These are phyloP conservation scores for Pseudorectes ferrugineus DNA, from an alignment of 2,113 vertebrate species.

Conservation along the genomic window DNA sequence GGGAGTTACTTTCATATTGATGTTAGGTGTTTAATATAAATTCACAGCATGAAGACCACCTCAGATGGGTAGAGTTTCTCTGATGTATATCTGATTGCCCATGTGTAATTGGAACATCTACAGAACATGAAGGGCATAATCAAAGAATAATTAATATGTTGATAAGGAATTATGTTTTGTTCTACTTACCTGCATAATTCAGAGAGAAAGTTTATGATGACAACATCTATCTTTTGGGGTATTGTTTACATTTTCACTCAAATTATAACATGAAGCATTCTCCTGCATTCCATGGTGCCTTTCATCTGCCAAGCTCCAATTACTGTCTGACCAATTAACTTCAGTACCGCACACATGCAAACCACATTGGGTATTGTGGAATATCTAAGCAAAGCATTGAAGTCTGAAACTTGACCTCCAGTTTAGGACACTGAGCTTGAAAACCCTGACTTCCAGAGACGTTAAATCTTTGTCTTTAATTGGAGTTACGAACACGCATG, in stretches of 20 bases:
- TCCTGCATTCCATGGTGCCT: constrained; percentile 15
- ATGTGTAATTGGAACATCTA: constrained; percentile 16
- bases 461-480: background rate
- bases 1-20: constrained; percentile 2
- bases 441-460: background rate
- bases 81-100: constrained; percentile 39
- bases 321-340: constrained; percentile 28
- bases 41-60: constrained; percentile 49
- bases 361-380: background rate
- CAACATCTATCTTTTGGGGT: background rate
- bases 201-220: background rate
- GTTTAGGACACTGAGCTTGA: constrained; percentile 6
- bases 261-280: constrained; percentile 17
- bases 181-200: constrained; percentile 12
- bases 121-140: constrained; percentile 27
- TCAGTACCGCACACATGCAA: background rate
- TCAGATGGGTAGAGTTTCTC: background rate
- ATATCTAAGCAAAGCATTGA: background rate
- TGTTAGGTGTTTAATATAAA: constrained; percentile 23
- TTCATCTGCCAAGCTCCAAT: constrained; percentile 4
- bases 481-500: background rate
- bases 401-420: background rate
- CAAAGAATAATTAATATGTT: constrained; percentile 36
- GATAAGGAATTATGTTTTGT: background rate
- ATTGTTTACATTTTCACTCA: constrained; percentile 23